Evolutionary conservation across 2,797 vertebrate genomes (phyloP).

Genomic region (Argya squamiceps): DNA sequence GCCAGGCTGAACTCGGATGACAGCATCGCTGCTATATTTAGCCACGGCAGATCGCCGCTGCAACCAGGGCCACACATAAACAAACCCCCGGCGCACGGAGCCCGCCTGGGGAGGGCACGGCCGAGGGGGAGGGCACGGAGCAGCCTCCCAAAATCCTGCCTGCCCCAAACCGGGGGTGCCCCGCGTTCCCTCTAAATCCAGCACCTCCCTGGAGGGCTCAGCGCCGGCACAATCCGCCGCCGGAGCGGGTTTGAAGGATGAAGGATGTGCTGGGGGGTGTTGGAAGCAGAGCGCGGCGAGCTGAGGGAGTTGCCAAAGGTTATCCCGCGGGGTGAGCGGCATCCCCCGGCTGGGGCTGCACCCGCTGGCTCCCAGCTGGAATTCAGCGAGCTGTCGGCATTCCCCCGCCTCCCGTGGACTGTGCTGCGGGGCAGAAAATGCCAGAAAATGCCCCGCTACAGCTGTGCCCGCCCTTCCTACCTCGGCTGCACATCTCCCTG

Average conservation of each 20-base stretch:
- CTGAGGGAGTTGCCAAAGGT: not conserved
- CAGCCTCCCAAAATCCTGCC: not conserved
- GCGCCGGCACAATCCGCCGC: not conserved
- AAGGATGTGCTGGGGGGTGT: slow-evolving; percentile 7
- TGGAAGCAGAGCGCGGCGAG: not conserved
- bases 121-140: not conserved
- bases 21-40: slow-evolving; percentile 54
- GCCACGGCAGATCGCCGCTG: slow-evolving; percentile 31
- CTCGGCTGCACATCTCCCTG: fast-evolving
- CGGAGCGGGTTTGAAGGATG: not conserved
- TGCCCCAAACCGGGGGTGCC: not conserved
- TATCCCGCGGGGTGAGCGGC: not conserved
- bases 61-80: slow-evolving; percentile 37
- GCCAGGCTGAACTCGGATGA: slow-evolving; percentile 54
- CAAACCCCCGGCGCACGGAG: not conserved
- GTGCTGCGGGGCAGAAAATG: not conserved
- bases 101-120: not conserved
- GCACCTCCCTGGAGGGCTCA: not conserved
- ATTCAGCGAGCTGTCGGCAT: not conserved
- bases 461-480: not conserved
- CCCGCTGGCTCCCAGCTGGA: not conserved
- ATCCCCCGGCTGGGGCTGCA: not conserved
- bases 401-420: fast-evolving
- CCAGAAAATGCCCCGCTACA: not conserved
- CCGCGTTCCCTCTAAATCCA: not conserved